These are phyloP conservation scores for Amphipoea lucens DNA, from an alignment of 2,888 invertebrate genomes.

Conservation along the genomic window DNA sequence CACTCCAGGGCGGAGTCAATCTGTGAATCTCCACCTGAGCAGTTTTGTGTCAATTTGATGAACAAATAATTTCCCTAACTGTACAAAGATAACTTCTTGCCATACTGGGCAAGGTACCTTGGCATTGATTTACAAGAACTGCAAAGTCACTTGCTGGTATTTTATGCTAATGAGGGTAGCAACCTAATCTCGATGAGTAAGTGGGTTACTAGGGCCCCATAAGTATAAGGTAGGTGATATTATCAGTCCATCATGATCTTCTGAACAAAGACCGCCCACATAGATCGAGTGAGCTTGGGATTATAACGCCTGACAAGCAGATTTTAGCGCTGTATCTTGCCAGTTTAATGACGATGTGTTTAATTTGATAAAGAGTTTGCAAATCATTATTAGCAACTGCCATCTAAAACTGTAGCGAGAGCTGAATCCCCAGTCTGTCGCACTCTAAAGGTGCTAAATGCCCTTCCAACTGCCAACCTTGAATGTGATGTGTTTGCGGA, in stretches of 20 bases:
- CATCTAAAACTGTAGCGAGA: too few species aligned
- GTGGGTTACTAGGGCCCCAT: slow-evolving; percentile 41
- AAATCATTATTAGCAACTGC: too few species aligned
- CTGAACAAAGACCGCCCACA: slow-evolving; percentile 30
- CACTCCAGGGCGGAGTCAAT: too few species aligned
- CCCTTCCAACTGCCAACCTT: too few species aligned
- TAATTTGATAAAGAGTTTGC: background rate
- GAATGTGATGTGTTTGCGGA: too few species aligned
- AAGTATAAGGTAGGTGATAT: slow-evolving; percentile 23
- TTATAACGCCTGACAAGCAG: slow-evolving; percentile 8
- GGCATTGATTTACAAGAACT: slow-evolving; percentile 18
- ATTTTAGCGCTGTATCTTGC: background rate
- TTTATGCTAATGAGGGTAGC: slow-evolving; percentile 28
- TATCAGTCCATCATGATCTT: slow-evolving; percentile 24
- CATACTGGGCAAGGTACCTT: slow-evolving; percentile 19
- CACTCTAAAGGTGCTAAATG: too few species aligned
- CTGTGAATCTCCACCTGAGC: too few species aligned
- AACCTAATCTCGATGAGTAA: slow-evolving; percentile 24
- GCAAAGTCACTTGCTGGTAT: slow-evolving; percentile 24
- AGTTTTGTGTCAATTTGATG: background rate
- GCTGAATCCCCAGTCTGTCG: too few species aligned
- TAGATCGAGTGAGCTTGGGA: slow-evolving; percentile 9
- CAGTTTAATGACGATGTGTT: background rate
- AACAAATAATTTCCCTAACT: too few species aligned
- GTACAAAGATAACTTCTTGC: background rate